phyloP scores from a whole-genome alignment of 2,113 vertebrate genomes.

The Caretta caretta region DNA sequence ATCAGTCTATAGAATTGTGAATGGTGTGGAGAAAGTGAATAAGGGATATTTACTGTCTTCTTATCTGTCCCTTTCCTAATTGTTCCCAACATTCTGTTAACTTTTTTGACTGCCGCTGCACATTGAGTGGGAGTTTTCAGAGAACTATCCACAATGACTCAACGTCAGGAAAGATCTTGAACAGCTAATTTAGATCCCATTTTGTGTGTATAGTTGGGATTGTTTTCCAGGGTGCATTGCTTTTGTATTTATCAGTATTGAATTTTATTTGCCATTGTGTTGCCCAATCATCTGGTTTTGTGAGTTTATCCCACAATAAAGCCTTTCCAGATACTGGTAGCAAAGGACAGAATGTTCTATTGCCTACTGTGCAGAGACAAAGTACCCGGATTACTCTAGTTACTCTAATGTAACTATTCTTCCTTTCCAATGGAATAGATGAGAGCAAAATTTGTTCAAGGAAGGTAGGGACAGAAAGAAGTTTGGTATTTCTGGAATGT shows the following conservation, averaged over 20 bases:
- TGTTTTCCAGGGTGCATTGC: neutral
- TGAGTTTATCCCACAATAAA: neutral
- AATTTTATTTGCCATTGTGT: neutral
- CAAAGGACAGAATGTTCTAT: neutral
- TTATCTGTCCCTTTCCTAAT: neutral
- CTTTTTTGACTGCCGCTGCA: neutral
- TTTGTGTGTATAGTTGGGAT: neutral
- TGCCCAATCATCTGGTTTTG: neutral
- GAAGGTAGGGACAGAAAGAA: neutral
- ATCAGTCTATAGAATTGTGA: neutral
- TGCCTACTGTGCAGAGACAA: neutral
- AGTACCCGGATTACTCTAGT: neutral
- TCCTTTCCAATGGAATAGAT: neutral
- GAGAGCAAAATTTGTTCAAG: neutral
- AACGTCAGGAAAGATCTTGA: neutral
- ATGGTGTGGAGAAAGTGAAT: neutral
- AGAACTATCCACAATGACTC: neutral
- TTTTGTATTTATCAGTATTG: neutral
- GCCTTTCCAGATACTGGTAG: neutral
- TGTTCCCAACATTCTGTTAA: neutral
- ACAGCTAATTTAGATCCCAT: neutral
- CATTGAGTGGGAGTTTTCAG: neutral
- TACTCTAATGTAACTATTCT: neutral
- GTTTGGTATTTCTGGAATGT: rapidly evolving
- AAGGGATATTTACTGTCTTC: neutral